Conservation (phyloP, 2,888 invertebrate genomes). For the Drosophila phalerata region DNA sequence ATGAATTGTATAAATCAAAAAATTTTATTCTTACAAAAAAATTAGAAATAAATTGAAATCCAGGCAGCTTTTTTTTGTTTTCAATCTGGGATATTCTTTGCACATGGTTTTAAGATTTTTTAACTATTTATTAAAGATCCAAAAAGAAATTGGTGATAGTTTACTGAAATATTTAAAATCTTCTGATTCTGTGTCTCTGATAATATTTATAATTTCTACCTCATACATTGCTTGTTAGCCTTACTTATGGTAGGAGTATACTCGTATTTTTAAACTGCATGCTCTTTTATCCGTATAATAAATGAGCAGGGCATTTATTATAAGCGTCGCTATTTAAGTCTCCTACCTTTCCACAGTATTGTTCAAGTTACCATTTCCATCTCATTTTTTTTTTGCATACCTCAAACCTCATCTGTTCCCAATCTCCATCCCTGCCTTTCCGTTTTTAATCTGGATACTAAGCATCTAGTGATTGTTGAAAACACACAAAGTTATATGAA, state of each 20-base stretch:
- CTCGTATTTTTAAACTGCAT: background rate
- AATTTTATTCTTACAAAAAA: background rate
- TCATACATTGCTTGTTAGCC: background rate
- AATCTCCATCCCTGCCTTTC: background rate
- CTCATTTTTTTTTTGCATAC: slow-evolving; percentile 15
- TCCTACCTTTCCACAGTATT: background rate
- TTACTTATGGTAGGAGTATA: background rate
- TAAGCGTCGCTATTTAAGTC: slow-evolving; percentile 5
- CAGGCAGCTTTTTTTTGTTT: too few species aligned
- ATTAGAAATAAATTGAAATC: too few species aligned
- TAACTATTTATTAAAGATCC: too few species aligned
- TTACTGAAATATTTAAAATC: too few species aligned
- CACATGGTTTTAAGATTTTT: too few species aligned
- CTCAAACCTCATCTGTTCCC: slow-evolving; percentile 33
- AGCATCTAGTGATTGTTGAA: slow-evolving; percentile 42
- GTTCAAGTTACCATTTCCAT: slow-evolving; percentile 9
- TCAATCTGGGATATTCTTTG: too few species aligned
- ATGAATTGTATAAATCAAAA: background rate
- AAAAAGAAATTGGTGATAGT: too few species aligned
- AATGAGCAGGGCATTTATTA: slow-evolving; percentile 4
- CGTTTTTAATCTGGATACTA: slow-evolving; percentile 53
- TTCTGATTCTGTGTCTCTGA: too few species aligned
- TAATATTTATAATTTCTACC: too few species aligned
- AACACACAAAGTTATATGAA: slow-evolving; percentile 43
- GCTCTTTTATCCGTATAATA: slow-evolving; percentile 6